Base-by-base conservation (phyloP, 92 coral and sea anemone genomes). In the Pocillopora meandrina region DNA sequence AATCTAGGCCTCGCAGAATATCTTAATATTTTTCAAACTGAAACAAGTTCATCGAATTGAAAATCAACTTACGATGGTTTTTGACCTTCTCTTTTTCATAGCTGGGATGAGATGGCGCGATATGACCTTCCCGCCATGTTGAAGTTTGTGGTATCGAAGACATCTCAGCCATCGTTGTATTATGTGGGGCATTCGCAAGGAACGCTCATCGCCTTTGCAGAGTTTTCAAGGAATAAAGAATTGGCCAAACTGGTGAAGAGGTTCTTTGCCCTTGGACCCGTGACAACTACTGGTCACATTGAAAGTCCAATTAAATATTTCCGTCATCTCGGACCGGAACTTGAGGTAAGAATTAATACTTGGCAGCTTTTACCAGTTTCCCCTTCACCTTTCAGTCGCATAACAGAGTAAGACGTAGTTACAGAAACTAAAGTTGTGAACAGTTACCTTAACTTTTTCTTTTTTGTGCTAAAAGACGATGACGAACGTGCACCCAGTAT, bases 111-210 rank as follows among this genome's bases (percentile, higher is more conserved):
- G 68, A 90, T 96, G 85, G 96, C 98, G 15, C 82, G 90, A 56
- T 90, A 89, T 21, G 99, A 96, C 59, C 93, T 96, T 56, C 98
- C 99, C 56, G 98, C 99, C 84, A 94, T 95, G 94, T 35, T 96
- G 49, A 80, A 94, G 59, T 89, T 86, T 82, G 95, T 92, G 10
- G 83, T 90, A 42, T 74, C 82, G 23, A 78, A 83, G 83, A 88
- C 97, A 7, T 65, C 80, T 0, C 89, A 90, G 72, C 82, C 95
- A 5, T 78, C 90, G 23, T 67, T 96, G 36, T 91, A 89, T 60
- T 96, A 96, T 75, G 93, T 89, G 58, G 99, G 92, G 15, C 99
- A 96, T 72, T 96, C 99, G 1, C 98, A 96, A 74, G 99, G 99
- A 72, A 92, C 98, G 0, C 72, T 91, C 83, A 94, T 96, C 20